Base-by-base conservation (phyloP, 2,888 invertebrate species). In the Diaprepes abbreviatus region DNA sequence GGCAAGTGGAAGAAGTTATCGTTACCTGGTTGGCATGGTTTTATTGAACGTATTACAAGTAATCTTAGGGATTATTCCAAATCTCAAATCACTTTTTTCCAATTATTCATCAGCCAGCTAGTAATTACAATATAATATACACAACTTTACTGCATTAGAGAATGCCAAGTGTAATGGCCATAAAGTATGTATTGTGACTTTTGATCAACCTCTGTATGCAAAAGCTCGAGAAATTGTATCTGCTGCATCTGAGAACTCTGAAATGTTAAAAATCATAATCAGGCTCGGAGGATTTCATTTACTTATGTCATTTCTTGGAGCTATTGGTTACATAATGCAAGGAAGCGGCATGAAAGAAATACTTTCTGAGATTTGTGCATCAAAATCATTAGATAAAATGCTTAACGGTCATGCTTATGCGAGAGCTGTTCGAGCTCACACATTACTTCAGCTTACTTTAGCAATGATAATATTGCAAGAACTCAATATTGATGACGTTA, bases 341-440 rank as follows among this genome's bases (percentile, higher is more conserved):
- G 82, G 82, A 66, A 83, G 82, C 70, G 83, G 83, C 5, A 28
- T 84, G 9, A 79, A 80, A 73, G 81, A 83, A 71, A 40, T 72
- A 31, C 59, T 73, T 10, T 14, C 40, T 33, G 63, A 73, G 7
- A 72, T 76, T 40, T 78, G 75, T 72, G 77, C 77, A 16, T 5
- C 48, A n/a, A 76, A 74, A 10, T 77, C 75, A 64, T 52, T 78
- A 69, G 77, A 79, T 45, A 77, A 80, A 73, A 78, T 79, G 75
- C 57, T 79, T 3, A 75, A 71, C 73, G 77, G 79, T n/a, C 78
- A 79, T 75, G 78, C 78, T 69, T 79, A 75, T 66, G 72, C 77
- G 43, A 71, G 76, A 73, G 73, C 72, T 62, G 57, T 74, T 50
- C 35, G 75, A 73, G 75, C 72, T 58, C 78, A 78, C 70, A 73